A percentile compares a stretch with the other conserved stretches of the same genome.
These are phyloP conservation scores for Colletes gigas DNA, from an alignment of 1,140 invertebrate genomes.

Conservation along the genomic window DNA sequence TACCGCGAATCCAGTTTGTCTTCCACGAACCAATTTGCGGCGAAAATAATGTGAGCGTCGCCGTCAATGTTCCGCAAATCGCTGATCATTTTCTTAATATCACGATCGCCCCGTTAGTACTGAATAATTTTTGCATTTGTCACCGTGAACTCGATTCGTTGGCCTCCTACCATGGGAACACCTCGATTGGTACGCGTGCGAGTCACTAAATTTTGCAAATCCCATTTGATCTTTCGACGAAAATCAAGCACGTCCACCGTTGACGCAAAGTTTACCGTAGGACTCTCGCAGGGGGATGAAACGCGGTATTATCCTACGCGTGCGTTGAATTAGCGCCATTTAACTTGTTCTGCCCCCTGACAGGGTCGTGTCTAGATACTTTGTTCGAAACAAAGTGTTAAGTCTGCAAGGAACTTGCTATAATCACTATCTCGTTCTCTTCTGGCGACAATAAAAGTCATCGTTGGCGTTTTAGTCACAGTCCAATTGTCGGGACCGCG, in stretches of 20 bases:
- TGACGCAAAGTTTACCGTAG: constrained; percentile 44
- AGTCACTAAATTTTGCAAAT: constrained; percentile 71
- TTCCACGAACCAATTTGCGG: constrained; percentile 6
- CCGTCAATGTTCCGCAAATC: constrained; percentile 18
- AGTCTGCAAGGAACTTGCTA: no score
- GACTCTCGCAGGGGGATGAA: constrained; percentile 58
- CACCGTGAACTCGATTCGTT: neutral
- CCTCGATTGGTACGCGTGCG: constrained; percentile 20
- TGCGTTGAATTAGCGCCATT: constrained; percentile 30
- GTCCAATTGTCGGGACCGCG: constrained; percentile 49
- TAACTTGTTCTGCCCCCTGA: neutral
- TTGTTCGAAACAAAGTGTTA: neutral
- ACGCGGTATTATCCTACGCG: constrained; percentile 28
- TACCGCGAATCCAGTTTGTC: no score
- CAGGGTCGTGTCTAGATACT: neutral
- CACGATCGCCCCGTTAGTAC: neutral
- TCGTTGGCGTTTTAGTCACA: constrained; percentile 47
- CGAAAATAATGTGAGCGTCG: constrained; percentile 24
- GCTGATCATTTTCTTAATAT: constrained; percentile 25
- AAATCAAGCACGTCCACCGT: constrained; percentile 75
- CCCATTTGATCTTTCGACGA: constrained; percentile 74
- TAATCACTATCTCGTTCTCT: neutral
- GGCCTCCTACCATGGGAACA: neutral
- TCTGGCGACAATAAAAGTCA: neutral
- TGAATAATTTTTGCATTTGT: constrained; percentile 40